Evolutionary conservation across 2,888 invertebrate genomes (phyloP).

Genomic region (Acanthopleura granulata): DNA sequence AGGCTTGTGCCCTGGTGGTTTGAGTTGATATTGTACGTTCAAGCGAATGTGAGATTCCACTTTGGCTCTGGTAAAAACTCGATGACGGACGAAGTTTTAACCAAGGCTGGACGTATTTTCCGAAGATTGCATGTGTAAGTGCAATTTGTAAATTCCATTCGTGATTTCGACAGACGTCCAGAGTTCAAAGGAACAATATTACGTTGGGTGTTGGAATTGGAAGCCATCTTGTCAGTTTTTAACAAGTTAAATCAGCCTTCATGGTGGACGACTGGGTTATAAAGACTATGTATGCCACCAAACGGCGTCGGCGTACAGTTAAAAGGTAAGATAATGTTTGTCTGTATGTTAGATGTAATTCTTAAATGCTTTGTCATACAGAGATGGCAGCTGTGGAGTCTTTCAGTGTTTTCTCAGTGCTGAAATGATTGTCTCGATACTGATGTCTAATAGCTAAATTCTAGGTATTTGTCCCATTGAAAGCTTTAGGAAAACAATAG

Average conservation of each 20-base stretch:
- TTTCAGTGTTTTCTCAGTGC: too few species aligned
- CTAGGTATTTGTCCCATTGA: too few species aligned
- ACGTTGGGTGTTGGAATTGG: slow-evolving; percentile 1
- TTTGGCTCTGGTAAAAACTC: background rate
- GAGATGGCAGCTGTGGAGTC: too few species aligned
- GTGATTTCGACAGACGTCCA: slow-evolving; percentile 1
- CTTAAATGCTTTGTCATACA: too few species aligned
- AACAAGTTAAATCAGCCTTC: slow-evolving; percentile 4
- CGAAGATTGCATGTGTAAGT: slow-evolving; percentile 3
- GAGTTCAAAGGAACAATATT: slow-evolving; percentile 10
- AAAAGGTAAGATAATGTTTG: slow-evolving; percentile 82
- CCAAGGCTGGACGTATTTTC: background rate
- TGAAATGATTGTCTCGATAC: too few species aligned
- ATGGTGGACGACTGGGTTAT: slow-evolving; percentile 63
- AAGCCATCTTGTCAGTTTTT: background rate
- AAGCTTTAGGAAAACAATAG: too few species aligned
- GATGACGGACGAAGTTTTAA: slow-evolving; percentile 2
- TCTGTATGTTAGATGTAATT: background rate
- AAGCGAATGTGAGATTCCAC: background rate
- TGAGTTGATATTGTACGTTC: too few species aligned
- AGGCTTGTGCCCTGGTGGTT: background rate
- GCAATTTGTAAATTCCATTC: slow-evolving; percentile 1
- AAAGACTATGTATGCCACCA: slow-evolving; percentile 93
- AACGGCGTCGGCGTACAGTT: slow-evolving; percentile 92
- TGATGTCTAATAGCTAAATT: too few species aligned